Base-by-base conservation (phyloP, 1,140 invertebrate species). In the Contarinia nasturtii region DNA sequence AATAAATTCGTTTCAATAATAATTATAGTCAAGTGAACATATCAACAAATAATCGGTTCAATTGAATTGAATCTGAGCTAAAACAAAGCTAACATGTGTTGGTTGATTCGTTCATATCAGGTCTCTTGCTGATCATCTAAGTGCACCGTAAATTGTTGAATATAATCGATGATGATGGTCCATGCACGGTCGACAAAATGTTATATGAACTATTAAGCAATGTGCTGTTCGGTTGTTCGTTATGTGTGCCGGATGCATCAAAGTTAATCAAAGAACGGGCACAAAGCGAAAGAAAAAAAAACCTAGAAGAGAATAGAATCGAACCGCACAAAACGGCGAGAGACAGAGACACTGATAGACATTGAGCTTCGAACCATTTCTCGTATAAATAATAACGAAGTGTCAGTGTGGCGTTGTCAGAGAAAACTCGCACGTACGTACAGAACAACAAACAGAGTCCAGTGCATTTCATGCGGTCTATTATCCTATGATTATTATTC, bases 241-340 rank as follows among this genome's bases (percentile, higher is more conserved):
- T 42, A 10, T 42, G 40, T 27, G 27, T 27, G 27, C 27, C 27
- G 27, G 27, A 27, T 27, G 27, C 27, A 27, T 27, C 27, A 27
- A 27, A 27, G 27, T 27, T 27, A 27, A 27, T 27, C 27, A 22
- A 44, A 44, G 12, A 45, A 18, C 33, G 12, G 7, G 33, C 27
- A 33, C 11, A 45, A 34, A 45, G 2, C 33, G 1, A 8, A 45
- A 3, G 20, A 17, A 48, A 38, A 48, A 37, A 34, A 17, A 45
- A 27, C 19, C 19, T 42, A 48, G 19, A 48, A 33, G 49, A 49
- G 27, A 33, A 33, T 17, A 42, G 48, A 53, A 45, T 52, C 46
- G 51, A 50, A 51, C 21, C 44, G 45, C 44, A 36, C 41, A 44
- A 56, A 54, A 27, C 27, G 27, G 27, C 10, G 27, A 27, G 27